Evolutionary conservation across 1,140 invertebrate genomes (phyloP).

Genomic region (Mizuhopecten yessoensis): DNA sequence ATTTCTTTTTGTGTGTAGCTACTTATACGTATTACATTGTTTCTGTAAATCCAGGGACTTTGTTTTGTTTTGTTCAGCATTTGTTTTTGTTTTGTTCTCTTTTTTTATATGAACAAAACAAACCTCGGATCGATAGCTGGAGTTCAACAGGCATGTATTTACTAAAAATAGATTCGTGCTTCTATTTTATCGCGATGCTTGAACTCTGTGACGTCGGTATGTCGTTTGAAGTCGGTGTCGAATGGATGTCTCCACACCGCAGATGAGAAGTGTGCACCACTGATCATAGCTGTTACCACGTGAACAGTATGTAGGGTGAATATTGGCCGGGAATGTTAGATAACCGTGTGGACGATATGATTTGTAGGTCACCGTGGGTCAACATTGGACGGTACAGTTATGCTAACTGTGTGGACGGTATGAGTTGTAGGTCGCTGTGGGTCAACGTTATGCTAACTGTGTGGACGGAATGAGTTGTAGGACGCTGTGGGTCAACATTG

Average conservation of each 20-base stretch:
- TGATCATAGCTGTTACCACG: no score
- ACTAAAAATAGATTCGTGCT: constrained; percentile 1
- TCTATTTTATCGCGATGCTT: neutral
- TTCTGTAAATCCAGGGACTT: neutral
- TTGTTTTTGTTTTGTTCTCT: neutral
- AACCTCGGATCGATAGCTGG: neutral
- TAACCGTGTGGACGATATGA: no score
- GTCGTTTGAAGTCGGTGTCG: neutral
- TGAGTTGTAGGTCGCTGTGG: neutral
- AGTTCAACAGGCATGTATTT: neutral
- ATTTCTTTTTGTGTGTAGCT: neutral
- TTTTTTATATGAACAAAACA: neutral
- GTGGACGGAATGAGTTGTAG: no score
- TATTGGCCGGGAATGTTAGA: no score
- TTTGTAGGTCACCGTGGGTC: no score
- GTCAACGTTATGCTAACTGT: no score
- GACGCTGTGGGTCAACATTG: no score
- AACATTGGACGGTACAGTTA: no score
- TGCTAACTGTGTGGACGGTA: neutral
- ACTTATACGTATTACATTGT: neutral
- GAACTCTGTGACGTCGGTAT: neutral
- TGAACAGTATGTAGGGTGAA: neutral
- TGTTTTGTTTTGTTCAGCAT: neutral
- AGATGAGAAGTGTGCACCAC: no score
- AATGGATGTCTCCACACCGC: neutral